These are phyloP conservation scores for Pyrochroa serraticornis DNA, from an alignment of 2,888 invertebrate genomes.

Conservation along the genomic window DNA sequence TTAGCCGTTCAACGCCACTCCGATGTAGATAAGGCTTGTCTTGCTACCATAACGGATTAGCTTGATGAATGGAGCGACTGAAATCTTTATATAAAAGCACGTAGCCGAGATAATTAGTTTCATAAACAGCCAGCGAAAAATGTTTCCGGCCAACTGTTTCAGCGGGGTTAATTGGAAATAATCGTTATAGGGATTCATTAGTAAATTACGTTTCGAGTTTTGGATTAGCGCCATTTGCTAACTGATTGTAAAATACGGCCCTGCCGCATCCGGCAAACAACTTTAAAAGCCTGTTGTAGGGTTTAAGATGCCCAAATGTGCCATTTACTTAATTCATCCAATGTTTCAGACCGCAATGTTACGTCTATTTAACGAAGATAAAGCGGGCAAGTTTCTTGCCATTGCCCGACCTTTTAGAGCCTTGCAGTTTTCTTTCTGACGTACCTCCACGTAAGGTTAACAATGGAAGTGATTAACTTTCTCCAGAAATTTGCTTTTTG, in stretches of 20 bases:
- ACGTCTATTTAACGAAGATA: slow-evolving; percentile 43
- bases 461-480: background rate
- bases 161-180: background rate
- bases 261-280: slow-evolving; percentile 25
- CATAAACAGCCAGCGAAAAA: background rate
- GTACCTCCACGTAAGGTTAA: background rate
- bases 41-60: slow-evolving; percentile 18
- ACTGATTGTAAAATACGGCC: slow-evolving; percentile 34
- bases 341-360: slow-evolving; percentile 38
- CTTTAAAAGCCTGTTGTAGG: slow-evolving; percentile 40
- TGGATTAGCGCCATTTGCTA: slow-evolving; percentile 23
- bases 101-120: slow-evolving; percentile 11
- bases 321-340: slow-evolving; percentile 45
- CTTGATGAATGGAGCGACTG: slow-evolving; percentile 20
- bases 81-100: slow-evolving; percentile 13
- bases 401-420: slow-evolving; percentile 1
- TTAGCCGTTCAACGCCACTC: slow-evolving; percentile 23
- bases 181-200: background rate
- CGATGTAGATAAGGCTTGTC: slow-evolving; percentile 31
- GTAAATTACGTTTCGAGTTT: slow-evolving; percentile 18
- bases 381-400: slow-evolving; percentile 32
- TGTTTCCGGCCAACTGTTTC: too few relatives aligned
- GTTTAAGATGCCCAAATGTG: slow-evolving; percentile 43
- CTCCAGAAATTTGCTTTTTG: slow-evolving; percentile 13
- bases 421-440: background rate